phyloP scores from a whole-genome alignment of 2,113 vertebrate species.

The Spea multiplicata region DNA sequence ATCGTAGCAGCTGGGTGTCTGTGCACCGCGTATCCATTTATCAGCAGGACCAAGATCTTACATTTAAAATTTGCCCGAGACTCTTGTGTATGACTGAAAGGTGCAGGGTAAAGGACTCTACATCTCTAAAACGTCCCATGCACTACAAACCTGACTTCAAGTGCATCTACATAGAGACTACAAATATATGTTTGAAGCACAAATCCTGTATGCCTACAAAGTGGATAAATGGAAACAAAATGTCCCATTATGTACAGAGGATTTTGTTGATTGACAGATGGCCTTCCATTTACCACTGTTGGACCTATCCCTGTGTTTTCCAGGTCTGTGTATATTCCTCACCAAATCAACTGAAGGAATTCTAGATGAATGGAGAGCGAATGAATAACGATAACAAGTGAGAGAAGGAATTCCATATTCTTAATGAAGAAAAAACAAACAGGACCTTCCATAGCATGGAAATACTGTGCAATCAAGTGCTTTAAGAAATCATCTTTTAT shows the following conservation, averaged over 20 bases:
- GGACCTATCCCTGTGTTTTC: constrained; percentile 2
- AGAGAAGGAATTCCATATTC: background rate
- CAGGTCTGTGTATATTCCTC: background rate
- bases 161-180: constrained; percentile 18
- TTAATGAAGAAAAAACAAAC: background rate
- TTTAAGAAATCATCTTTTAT: constrained; percentile 54
- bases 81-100: constrained; percentile 66
- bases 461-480: constrained; percentile 55
- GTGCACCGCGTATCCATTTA: constrained; percentile 75
- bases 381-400: background rate
- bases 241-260: constrained; percentile 17
- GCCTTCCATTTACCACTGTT: constrained; percentile 23
- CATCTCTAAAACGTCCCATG: constrained; percentile 10
- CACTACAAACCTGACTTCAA: constrained; percentile 11
- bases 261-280: constrained; percentile 1
- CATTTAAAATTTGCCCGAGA: constrained; percentile 72
- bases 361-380: background rate
- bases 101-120: constrained; percentile 6
- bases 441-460: constrained; percentile 43
- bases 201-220: constrained; percentile 9
- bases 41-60: constrained; percentile 69
- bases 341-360: background rate
- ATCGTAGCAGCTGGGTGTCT: constrained; percentile 76
- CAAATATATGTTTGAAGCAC: constrained; percentile 36
- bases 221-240: background rate